phyloP scores from a whole-genome alignment of 2,113 vertebrate species.

The Sakesphorus luctuosus region DNA sequence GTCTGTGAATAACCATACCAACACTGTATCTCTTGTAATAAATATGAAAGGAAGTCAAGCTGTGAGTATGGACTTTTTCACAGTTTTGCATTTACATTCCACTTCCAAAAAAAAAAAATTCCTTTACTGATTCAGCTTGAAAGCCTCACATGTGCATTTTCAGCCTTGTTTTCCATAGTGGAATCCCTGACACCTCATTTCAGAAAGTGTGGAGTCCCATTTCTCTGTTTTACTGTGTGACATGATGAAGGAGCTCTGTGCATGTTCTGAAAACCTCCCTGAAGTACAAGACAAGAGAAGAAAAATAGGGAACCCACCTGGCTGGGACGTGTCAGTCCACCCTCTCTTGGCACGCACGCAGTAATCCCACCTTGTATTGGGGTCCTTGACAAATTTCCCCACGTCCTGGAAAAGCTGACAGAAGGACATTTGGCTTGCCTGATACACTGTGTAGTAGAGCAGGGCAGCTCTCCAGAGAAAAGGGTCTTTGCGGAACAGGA shows the following conservation, averaged over 20 bases:
- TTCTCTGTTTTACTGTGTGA: background rate
- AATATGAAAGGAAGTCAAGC: background rate
- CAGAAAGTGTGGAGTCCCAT: accelerated
- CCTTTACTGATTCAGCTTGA: background rate
- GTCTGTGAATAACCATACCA: background rate
- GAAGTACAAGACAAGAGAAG: background rate
- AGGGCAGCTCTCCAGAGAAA: conserved; percentile 92
- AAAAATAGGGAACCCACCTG: conserved; percentile 74
- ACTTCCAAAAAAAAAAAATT: background rate
- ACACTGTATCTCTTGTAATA: background rate
- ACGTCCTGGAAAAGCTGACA: conserved; percentile 86
- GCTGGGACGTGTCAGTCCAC: conserved; percentile 86
- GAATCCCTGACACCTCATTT: background rate
- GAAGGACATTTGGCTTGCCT: conserved; percentile 90
- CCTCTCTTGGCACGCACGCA: conserved; percentile 95
- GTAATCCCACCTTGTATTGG: conserved; percentile 93
- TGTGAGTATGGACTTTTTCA: background rate
- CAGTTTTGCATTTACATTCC: background rate
- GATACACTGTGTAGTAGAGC: conserved; percentile 93
- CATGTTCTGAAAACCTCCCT: background rate
- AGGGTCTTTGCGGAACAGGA: conserved; percentile 91
- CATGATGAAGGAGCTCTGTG: background rate
- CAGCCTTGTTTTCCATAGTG: background rate
- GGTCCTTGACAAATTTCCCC: conserved; percentile 87
- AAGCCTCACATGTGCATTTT: background rate